A percentile compares a stretch with the other conserved stretches of the same genome.
These are phyloP conservation scores for Lordiphosa andalusiaca DNA, from an alignment of 2,888 invertebrate species.

Conservation along the genomic window DNA sequence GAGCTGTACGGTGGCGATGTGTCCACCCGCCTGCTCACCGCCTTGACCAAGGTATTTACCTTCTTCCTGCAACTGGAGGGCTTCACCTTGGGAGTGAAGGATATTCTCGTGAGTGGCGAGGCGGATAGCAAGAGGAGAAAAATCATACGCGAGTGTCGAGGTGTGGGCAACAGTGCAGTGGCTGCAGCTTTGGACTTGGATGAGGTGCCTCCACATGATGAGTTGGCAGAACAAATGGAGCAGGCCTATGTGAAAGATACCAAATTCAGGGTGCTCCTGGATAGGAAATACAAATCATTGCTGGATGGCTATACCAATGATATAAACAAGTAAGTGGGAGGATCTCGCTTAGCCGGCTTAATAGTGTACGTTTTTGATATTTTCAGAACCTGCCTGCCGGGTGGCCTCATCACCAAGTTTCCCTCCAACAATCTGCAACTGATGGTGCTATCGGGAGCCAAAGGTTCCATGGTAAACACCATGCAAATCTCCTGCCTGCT, in stretches of 20 bases:
- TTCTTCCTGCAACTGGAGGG: constrained; percentile 93
- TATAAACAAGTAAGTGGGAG: constrained; percentile 86
- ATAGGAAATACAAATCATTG: constrained; percentile 90
- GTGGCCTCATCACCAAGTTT: constrained; percentile 92
- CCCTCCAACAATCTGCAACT: constrained; percentile 98
- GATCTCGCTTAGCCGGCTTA: not conserved
- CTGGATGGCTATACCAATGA: constrained; percentile 93
- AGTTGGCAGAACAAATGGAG: constrained; percentile 86
- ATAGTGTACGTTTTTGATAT: too few species aligned
- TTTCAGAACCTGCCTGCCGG: constrained; percentile 87
- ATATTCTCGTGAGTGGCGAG: constrained; percentile 90
- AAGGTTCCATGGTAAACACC: constrained; percentile 98
- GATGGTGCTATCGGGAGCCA: constrained; percentile 99
- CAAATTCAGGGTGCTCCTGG: constrained; percentile 89
- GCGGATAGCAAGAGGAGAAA: constrained; percentile 88
- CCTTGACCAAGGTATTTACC: constrained; percentile 95
- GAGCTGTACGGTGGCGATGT: constrained; percentile 95
- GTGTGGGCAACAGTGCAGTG: constrained; percentile 84
- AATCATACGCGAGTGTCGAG: constrained; percentile 85
- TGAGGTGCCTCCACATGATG: constrained; percentile 82
- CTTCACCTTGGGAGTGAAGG: constrained; percentile 96
- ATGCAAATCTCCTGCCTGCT: constrained; percentile 99
- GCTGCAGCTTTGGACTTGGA: constrained; percentile 87
- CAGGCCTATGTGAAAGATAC: constrained; percentile 86
- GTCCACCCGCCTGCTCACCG: constrained; percentile 90